Evolutionary conservation across 2,113 vertebrate species (phyloP).

Genomic region (Canis aureus): DNA sequence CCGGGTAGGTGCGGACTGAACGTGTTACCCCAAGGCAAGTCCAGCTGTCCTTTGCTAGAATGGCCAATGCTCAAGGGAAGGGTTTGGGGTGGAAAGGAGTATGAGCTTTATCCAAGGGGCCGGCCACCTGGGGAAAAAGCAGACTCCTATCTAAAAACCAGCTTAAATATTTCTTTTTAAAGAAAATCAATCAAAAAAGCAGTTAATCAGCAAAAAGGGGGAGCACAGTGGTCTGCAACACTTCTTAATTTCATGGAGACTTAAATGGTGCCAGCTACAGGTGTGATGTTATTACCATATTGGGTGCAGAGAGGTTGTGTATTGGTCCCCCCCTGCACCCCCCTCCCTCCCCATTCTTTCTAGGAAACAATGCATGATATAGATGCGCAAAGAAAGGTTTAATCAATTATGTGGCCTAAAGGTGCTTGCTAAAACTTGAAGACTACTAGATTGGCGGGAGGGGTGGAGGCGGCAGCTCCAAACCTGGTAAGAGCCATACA

Average conservation of each 20-base stretch:
- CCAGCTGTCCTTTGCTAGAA: background rate
- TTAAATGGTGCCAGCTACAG: background rate
- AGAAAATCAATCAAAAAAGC: background rate
- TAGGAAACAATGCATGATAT: background rate
- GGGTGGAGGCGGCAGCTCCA: background rate
- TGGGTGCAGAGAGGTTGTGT: background rate
- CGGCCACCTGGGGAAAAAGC: background rate
- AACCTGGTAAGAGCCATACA: too few relatives aligned
- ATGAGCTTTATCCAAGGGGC: background rate
- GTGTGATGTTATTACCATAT: background rate
- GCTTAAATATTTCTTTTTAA: background rate
- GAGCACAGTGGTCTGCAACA: background rate
- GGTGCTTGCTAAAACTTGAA: background rate
- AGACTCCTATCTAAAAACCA: background rate
- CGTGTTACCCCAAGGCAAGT: background rate
- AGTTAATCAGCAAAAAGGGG: background rate
- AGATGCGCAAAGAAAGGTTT: background rate
- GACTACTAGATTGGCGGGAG: background rate
- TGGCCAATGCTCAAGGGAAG: background rate
- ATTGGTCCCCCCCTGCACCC: background rate
- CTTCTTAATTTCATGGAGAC: background rate
- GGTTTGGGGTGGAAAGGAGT: background rate
- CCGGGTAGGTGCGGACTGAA: background rate
- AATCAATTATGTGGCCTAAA: background rate
- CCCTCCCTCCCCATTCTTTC: background rate